A percentile compares a stretch with the other conserved stretches of the same genome.
Evolutionary conservation across 2,797 vertebrate genomes (phyloP).

Genomic region (Sardinella longiceps): DNA sequence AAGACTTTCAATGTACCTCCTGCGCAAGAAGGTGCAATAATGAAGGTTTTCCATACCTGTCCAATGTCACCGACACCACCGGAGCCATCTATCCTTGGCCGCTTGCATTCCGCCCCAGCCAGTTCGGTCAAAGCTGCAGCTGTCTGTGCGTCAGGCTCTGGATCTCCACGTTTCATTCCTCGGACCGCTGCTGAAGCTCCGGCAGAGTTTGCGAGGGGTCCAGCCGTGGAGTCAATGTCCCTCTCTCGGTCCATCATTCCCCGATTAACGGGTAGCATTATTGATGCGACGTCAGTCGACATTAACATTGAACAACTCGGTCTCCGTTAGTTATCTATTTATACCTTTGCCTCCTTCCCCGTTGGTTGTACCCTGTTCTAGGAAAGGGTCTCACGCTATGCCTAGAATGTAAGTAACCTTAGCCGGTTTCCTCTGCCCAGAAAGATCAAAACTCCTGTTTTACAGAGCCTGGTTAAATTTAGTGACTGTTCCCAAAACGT

Average conservation of each 20-base stretch:
- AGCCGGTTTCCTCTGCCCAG: slow-evolving; percentile 6
- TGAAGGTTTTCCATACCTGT: slow-evolving; percentile 64
- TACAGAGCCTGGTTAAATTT: slow-evolving; percentile 17
- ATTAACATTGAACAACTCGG: slow-evolving; percentile 72
- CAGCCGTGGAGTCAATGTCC: slow-evolving; percentile 69
- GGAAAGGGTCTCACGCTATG: slow-evolving; percentile 47
- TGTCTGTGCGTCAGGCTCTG: slow-evolving; percentile 74
- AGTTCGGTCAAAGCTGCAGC: slow-evolving; percentile 66
- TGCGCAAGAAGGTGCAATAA: neutral
- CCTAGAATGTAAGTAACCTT: slow-evolving; percentile 45
- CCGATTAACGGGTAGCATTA: slow-evolving; percentile 77
- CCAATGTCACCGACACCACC: slow-evolving; percentile 70
- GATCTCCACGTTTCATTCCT: slow-evolving; percentile 77
- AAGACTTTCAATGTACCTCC: neutral
- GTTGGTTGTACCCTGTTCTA: slow-evolving; percentile 33
- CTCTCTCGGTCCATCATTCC: slow-evolving; percentile 76
- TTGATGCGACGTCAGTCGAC: slow-evolving; percentile 79
- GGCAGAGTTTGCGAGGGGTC: slow-evolving; percentile 60
- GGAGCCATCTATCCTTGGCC: slow-evolving; percentile 74
- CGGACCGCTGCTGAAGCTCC: slow-evolving; percentile 68
- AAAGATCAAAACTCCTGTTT: slow-evolving; percentile 26
- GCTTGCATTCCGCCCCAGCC: slow-evolving; percentile 75
- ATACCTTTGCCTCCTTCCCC: slow-evolving; percentile 35
- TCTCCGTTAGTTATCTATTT: slow-evolving; percentile 38
- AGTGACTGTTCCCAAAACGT: neutral